Base-by-base conservation (phyloP, 2,888 invertebrate genomes). In the Diplazon laetatorius region DNA sequence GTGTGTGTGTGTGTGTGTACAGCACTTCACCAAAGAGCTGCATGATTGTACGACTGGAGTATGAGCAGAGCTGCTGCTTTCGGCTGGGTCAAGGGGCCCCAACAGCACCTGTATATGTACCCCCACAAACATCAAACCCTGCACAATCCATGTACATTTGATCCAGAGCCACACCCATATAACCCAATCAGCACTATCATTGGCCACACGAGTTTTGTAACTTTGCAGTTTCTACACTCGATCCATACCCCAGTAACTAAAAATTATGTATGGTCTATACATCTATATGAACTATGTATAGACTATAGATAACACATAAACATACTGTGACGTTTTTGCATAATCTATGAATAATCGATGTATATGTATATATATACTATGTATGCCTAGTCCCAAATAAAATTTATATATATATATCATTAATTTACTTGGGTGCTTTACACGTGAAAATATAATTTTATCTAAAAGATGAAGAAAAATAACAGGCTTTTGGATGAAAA, bases 41-140 rank as follows among this genome's bases (percentile, higher is more conserved):
- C 25, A 52, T 25, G 25, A 14, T 30, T n/a, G 30, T 52, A 52
- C 22, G 14, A 52, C 52, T n/a, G 39, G 14, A 59, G 42, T 42
- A 46, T n/a, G 30, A 20, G n/a, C 37, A 35, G 20, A 60, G 35
- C 35, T 22, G 12, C 22, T 39, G 37, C 37, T 22, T 48, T 60
- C 52, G 57, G 71, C 57, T 30, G 48, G 73, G 52, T 57, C 62
- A 48, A 46, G 65, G 52, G 65, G 48, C 52, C 46, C 20, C 46
- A 60, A 65, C 66, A 81, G 78, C 82, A 85, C 85, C 85, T 84
- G 84, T 83, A 80, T 63, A 72, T 25, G 16, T 16, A n/a, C 30
- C 30, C 30, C 55, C 16, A 16, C 14, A 35, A 30, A 30, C 14
- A 55, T 55, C 14, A 30, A 14, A 9, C 55, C 20, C 5, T 30